Conservation (phyloP, 2,797 vertebrate genomes). For the Eremophila alpestris region DNA sequence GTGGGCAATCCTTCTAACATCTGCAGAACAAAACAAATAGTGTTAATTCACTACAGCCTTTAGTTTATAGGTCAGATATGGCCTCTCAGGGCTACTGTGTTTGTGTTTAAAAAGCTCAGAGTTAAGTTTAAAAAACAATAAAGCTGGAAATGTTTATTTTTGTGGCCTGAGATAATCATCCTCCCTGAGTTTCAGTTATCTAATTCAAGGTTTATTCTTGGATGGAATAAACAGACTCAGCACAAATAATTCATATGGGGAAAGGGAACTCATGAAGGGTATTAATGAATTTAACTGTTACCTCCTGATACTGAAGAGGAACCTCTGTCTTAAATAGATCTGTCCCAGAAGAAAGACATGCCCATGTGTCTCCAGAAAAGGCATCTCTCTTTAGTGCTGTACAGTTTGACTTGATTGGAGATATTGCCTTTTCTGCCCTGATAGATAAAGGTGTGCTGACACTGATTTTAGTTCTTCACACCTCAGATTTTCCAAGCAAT, state of each 20-base stretch:
- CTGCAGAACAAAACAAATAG: conserved; percentile 76
- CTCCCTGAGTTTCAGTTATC: conserved; percentile 59
- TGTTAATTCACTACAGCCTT: conserved; percentile 67
- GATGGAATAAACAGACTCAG: conserved; percentile 26
- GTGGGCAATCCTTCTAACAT: conserved; percentile 69
- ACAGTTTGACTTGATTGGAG: not conserved
- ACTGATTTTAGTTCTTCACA: not conserved
- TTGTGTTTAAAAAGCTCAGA: conserved; percentile 66
- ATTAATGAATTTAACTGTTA: conserved; percentile 32
- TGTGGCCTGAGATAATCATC: conserved; percentile 68
- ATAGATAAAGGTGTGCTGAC: not conserved
- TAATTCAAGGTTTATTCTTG: conserved; percentile 36
- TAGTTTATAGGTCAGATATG: conserved; percentile 64
- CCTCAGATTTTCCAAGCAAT: not conserved
- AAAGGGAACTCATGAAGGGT: not conserved
- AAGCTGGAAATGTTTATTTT: conserved; percentile 73
- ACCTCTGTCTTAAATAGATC: not conserved
- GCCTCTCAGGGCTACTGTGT: conserved; percentile 57
- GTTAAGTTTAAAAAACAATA: conserved; percentile 65
- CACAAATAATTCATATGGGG: conserved; percentile 14
- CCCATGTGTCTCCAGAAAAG: not conserved
- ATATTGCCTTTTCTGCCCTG: not conserved
- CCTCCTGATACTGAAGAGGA: not conserved
- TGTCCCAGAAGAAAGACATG: not conserved
- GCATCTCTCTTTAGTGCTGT: not conserved